A percentile compares a stretch with the other conserved stretches of the same genome.
Conservation (phyloP, 2,113 vertebrate species). For the Porphyrio hochstetteri region DNA sequence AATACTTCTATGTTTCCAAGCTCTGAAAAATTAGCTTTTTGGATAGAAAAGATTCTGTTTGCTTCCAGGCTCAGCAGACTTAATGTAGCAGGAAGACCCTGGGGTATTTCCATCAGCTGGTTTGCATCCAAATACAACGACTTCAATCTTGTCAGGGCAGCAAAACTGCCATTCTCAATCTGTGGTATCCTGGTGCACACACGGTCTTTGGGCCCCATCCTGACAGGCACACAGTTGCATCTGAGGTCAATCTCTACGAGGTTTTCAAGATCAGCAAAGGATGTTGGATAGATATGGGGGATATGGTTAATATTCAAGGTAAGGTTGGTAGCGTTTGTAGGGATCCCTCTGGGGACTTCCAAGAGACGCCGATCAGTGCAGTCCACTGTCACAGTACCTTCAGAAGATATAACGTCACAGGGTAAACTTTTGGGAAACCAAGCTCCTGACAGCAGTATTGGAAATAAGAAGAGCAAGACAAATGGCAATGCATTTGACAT, state of each 20-base stretch:
- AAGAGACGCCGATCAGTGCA: conserved; percentile 84
- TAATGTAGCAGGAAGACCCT: conserved; percentile 81
- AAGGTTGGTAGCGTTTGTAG: conserved; percentile 86
- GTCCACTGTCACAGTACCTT: conserved; percentile 80
- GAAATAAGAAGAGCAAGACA: conserved; percentile 58
- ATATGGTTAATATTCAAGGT: conserved; percentile 93
- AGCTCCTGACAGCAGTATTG: conserved; percentile 40
- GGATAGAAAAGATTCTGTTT: conserved; percentile 84
- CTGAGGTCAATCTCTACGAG: conserved; percentile 90
- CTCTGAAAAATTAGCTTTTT: conserved; percentile 79
- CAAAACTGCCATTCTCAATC: conserved; percentile 80
- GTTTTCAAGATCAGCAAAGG: conserved; percentile 80
- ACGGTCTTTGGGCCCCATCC: conserved; percentile 83
- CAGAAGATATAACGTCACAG: conserved; percentile 79
- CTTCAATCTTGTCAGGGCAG: conserved; percentile 74
- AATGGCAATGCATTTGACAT: neutral
- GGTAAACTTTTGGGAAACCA: conserved; percentile 90
- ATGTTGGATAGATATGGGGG: conserved; percentile 73
- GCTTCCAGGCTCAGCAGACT: conserved; percentile 90
- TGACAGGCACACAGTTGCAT: conserved; percentile 91
- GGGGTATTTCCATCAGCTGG: conserved; percentile 84
- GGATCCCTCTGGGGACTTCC: conserved; percentile 82
- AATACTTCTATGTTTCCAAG: conserved; percentile 81
- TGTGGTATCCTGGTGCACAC: conserved; percentile 72
- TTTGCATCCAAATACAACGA: conserved; percentile 93